Base-by-base conservation (phyloP, 2,797 vertebrate genomes). In the Pyrrhura leucotis region DNA sequence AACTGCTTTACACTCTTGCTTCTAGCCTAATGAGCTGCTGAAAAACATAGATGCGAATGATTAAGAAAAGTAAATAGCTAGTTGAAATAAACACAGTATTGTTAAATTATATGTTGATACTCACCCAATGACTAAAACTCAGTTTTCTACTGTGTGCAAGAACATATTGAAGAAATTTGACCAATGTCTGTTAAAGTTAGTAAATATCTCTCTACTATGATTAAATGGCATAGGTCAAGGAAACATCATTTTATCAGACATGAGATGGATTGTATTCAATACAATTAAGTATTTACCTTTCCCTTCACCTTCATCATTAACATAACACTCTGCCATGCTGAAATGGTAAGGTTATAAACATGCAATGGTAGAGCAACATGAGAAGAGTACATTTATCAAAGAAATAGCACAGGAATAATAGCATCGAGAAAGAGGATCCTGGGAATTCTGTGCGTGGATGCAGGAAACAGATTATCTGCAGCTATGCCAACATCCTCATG, bases 311-410 rank as follows among this genome's bases (percentile, higher is more conserved):
- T 78, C 50, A n/a, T 61, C 54, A n/a, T 84, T 66, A 81, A 58
- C 66, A 76, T 5, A 88, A 37, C 42, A 53, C 44, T 78, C 58
- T 93, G 40, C 37, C 71, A 31, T 13, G 17, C 39, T 88, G 71
- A 95, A 90, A 95, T 37, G 47, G 17, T 44, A 92, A 69, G 23
- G 71, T 86, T 89, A 82, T 82, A 89, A 94, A 53, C 44, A 73
- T 31, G 9, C 51, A 74, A 7, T 51, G 61, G 69, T 16, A 89
- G 63, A 82, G 25, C 50, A 80, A 45, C 2, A 0, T 15, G 37
- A 89, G 42, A 79, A 17, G 56, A 26, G 28, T 85, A 10, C 37
- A 62, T 72, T 62, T 77, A 29, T 53, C 78, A 96, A 62, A 76
- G 40, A 87, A 83, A 67, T 11, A 92, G 56, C 72, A 50, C 44